These are phyloP conservation scores for Capreolus pygargus DNA, from an alignment of 2,113 vertebrate genomes.

Conservation along the genomic window DNA sequence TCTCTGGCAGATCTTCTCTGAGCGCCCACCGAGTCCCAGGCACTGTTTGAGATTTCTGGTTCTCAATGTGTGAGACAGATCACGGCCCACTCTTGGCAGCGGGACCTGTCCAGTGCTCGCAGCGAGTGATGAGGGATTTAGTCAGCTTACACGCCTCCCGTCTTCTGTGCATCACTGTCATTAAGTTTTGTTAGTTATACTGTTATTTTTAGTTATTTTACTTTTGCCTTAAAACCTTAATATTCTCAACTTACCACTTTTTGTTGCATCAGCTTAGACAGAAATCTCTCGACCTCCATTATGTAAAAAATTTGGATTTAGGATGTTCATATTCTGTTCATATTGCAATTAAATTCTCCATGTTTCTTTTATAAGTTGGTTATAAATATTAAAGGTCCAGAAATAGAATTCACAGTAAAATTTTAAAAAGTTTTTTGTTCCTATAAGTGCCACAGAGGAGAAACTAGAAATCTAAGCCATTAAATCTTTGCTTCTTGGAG, in stretches of 20 bases:
- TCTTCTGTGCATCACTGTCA: not conserved
- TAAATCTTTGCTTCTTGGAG: not conserved
- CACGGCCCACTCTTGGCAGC: fast-evolving
- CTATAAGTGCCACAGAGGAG: not conserved
- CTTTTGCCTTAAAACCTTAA: not conserved
- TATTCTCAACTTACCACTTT: not conserved
- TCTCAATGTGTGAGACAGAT: too few relatives aligned
- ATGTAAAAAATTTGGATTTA: not conserved
- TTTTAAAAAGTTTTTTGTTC: not conserved
- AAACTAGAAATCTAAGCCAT: fast-evolving
- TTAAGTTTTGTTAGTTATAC: not conserved
- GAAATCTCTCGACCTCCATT: not conserved
- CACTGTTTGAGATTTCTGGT: not conserved
- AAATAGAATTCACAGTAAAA: not conserved
- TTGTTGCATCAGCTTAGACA: not conserved
- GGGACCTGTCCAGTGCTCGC: fast-evolving
- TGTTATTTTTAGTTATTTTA: not conserved
- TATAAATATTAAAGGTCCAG: not conserved
- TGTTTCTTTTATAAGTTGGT: too few relatives aligned
- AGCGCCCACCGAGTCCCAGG: fast-evolving
- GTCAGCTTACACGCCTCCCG: not conserved
- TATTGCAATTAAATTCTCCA: not conserved
- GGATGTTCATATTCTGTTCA: not conserved
- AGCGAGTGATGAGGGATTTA: not conserved
- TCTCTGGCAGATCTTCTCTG: fast-evolving